Base-by-base conservation (phyloP, 1,140 invertebrate genomes). In the Orius laevigatus region DNA sequence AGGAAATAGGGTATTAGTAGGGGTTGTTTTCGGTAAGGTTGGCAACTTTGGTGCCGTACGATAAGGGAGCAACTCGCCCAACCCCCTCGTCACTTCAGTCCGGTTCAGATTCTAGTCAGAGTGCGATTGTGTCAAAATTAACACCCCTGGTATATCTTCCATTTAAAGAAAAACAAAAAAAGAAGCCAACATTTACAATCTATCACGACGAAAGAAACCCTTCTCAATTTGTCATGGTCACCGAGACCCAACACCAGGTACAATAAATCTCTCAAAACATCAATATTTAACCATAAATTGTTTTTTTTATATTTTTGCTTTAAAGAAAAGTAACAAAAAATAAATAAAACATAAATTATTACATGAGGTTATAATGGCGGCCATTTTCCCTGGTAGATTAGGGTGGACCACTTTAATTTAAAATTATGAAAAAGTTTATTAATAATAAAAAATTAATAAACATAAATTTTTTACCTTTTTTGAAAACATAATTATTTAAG, bases 211-310 rank as follows among this genome's bases (percentile, higher is more conserved):
- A 4, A 38, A n/a, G 33, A 38, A 38, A 38, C 36, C 15, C 19
- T 32, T 25, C 41, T 32, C 38, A 42, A n/a, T 5, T 32, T 32
- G 35, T 40, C 46, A 49, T 49, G 48, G 48, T 49, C 39, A 49
- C 48, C 35, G 48, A 49, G 32, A 49, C 19, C 25, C 43, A 20
- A 45, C 11, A 19, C 15, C 48, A 49, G 48, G 48, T 49, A 49
- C 20, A 33, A 35, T 10, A 42, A 42, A n/a, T n/a, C 33, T n/a
- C 33, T 8, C 33, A 8, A 8, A n/a, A 8, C 33, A 8, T 34
- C n/a, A 34, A n/a, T n/a, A n/a, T n/a, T n/a, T n/a, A n/a, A n/a
- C n/a, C n/a, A n/a, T n/a, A n/a, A n/a, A n/a, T n/a, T n/a, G n/a
- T n/a, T n/a, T n/a, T n/a, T n/a, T n/a, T n/a, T n/a, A n/a, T n/a